phyloP scores from a whole-genome alignment of 2,888 invertebrate genomes.

The Lepidochrysops patricia region DNA sequence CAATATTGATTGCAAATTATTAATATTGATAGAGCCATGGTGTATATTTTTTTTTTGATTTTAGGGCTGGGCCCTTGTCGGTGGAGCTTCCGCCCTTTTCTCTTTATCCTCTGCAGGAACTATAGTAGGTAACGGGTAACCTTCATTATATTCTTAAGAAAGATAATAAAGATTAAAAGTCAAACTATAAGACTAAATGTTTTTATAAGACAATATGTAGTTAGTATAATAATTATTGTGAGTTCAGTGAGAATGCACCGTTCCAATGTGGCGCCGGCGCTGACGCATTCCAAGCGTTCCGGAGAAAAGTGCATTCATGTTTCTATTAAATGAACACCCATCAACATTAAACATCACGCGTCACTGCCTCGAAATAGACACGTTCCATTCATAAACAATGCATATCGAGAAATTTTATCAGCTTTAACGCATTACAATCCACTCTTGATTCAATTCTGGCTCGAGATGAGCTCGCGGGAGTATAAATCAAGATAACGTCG shows the following conservation, averaged over 20 bases:
- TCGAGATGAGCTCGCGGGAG: slow-evolving; percentile 42
- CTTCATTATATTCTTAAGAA: too few species aligned
- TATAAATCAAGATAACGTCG: slow-evolving; percentile 62
- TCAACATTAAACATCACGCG: slow-evolving; percentile 49
- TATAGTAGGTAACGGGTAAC: too few species aligned
- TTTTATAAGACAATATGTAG: too few species aligned
- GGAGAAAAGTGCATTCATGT: slow-evolving; percentile 50
- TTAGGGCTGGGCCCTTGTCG: too few species aligned
- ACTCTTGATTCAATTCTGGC: slow-evolving; percentile 43
- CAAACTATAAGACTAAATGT: too few species aligned
- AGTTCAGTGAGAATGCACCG: slow-evolving; percentile 14
- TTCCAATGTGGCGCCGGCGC: slow-evolving; percentile 31
- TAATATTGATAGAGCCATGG: too few species aligned
- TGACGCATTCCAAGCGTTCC: slow-evolving; percentile 37
- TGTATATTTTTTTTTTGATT: too few species aligned
- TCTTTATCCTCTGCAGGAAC: too few species aligned
- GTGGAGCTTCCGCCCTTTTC: too few species aligned
- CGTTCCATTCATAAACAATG: slow-evolving; percentile 58
- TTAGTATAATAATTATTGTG: not conserved
- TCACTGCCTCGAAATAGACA: slow-evolving; percentile 53
- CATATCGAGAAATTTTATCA: slow-evolving; percentile 51
- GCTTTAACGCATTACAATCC: slow-evolving; percentile 42
- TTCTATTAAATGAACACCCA: slow-evolving; percentile 41
- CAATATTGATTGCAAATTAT: too few species aligned
- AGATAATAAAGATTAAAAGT: too few species aligned